Base-by-base conservation (phyloP, 53 echinoderm and acorn worm genomes). In the Echinometra lucunter region DNA sequence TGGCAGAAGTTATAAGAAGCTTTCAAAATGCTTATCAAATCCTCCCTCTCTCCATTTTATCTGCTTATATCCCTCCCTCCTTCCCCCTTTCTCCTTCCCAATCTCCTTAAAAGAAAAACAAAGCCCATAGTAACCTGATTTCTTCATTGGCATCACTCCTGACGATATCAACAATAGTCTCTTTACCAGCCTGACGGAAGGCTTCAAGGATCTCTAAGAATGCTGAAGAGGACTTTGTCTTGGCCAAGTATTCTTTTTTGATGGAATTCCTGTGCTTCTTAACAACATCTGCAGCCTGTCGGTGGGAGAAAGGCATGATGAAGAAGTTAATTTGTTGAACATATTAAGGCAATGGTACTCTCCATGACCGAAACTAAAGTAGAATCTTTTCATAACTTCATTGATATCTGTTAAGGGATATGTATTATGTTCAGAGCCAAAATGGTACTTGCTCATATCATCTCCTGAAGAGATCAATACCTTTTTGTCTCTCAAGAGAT, bases 131-230 rank as follows among this genome's bases (percentile, higher is more conserved):
- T 96, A 88, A 99, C 99, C 95, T 45, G 37, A 99, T 96, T 47
- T 97, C 96, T 28, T 58, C 93, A 95, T 99, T 99, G 45, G 95
- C 96, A 67, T 72, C 90, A 95, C 95, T 75, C 44, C 69, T 95
- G 2, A 99, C 87, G 19, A 96, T 94, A 27, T 95, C 97, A 21
- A 96, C 69, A 28, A 99, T 94, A 45, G 96, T 95, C 49, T 99
- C 96, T 74, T 97, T 97, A 17, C 99, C 96, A 37, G 98, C 95
- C 23, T 80, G 94, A 0, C 99, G 91, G 95, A 98, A 98, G 70
- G 98, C 96, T 57, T 96, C 88, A 28, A 99, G 95, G 40, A 98
- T 97, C 74, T 98, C 95, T 23, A 99, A 57, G 87, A 96, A 99
- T 3, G 98, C 97, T 78, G 95, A 95, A 2, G 97, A 96, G 17